Evolutionary conservation across 2,797 vertebrate genomes (phyloP).

Genomic region (Myripristis jacobus): DNA sequence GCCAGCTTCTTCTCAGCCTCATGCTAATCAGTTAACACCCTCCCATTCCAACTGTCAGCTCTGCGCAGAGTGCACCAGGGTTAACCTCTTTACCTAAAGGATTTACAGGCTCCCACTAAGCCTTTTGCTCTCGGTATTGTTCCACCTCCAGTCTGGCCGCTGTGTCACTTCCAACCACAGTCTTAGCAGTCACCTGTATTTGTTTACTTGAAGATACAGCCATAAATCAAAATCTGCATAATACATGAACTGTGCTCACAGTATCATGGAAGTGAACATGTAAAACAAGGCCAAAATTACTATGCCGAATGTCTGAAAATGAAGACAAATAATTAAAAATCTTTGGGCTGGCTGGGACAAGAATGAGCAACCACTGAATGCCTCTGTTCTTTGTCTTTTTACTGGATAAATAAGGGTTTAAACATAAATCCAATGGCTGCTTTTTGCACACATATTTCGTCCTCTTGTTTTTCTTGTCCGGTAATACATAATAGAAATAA

Average conservation of each 20-base stretch:
- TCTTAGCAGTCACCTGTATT: background rate
- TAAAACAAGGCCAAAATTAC: too few species aligned
- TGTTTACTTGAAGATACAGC: background rate
- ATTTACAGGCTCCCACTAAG: slow-evolving; percentile 63
- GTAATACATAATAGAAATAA: slow-evolving; percentile 5
- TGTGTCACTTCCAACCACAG: slow-evolving; percentile 26
- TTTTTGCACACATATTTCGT: too few species aligned
- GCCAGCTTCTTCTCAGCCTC: slow-evolving; percentile 29
- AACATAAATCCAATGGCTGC: too few species aligned
- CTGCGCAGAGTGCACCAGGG: slow-evolving; percentile 39
- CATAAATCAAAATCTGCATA: background rate
- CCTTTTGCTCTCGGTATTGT: slow-evolving; percentile 34
- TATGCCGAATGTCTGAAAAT: too few species aligned
- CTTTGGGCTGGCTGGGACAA: background rate
- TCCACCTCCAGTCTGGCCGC: slow-evolving; percentile 16
- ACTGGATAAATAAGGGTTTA: too few species aligned
- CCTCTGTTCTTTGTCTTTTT: too few species aligned
- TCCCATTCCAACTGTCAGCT: slow-evolving; percentile 32
- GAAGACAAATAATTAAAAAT: background rate
- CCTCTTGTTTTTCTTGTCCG: background rate
- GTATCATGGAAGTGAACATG: too few species aligned
- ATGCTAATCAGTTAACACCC: slow-evolving; percentile 64
- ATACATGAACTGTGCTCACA: too few species aligned
- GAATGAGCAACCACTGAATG: too few species aligned
- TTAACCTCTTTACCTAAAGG: slow-evolving; percentile 62